phyloP scores from a whole-genome alignment of 1,140 invertebrate species.

The Aphaenogaster floridana region DNA sequence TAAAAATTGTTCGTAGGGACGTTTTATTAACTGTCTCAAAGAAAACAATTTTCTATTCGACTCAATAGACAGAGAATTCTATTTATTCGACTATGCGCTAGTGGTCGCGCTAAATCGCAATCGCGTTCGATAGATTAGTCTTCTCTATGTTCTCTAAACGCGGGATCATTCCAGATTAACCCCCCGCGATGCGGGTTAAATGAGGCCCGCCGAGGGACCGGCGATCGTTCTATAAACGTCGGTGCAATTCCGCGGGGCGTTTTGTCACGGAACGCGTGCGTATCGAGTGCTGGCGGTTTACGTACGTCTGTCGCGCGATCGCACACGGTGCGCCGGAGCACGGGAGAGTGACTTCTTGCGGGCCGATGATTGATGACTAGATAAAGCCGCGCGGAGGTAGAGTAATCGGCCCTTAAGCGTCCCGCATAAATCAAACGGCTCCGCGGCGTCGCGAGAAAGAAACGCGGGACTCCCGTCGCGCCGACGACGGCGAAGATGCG shows the following conservation, averaged over 20 bases:
- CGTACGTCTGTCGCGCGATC: not conserved
- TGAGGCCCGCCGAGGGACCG: not conserved
- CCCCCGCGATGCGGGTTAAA: conserved; percentile 27
- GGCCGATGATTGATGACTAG: conserved; percentile 71
- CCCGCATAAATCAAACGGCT: conserved; percentile 73
- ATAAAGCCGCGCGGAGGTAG: conserved; percentile 72
- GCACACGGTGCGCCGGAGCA: conserved; percentile 18
- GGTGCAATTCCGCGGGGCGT: conserved; percentile 33
- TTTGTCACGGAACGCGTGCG: not conserved
- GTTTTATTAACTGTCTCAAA: not conserved
- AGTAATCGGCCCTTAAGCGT: conserved; percentile 75
- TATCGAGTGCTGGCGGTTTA: not conserved
- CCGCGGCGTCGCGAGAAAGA: conserved; percentile 67
- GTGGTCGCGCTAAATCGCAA: not conserved
- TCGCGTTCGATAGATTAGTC: not conserved
- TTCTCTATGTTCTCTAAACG: conserved; percentile 1
- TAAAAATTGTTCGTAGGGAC: not conserved
- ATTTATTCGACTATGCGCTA: not conserved
- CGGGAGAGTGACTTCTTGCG: conserved; percentile 32
- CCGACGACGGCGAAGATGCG: conserved; percentile 67
- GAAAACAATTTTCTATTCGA: not conserved
- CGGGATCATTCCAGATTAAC: conserved; percentile 21
- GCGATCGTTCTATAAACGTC: conserved; percentile 32
- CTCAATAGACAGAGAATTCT: not conserved
- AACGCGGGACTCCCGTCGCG: conserved; percentile 57